Base-by-base conservation (phyloP, 2,113 vertebrate genomes). In the Dromiciops gliroides region DNA sequence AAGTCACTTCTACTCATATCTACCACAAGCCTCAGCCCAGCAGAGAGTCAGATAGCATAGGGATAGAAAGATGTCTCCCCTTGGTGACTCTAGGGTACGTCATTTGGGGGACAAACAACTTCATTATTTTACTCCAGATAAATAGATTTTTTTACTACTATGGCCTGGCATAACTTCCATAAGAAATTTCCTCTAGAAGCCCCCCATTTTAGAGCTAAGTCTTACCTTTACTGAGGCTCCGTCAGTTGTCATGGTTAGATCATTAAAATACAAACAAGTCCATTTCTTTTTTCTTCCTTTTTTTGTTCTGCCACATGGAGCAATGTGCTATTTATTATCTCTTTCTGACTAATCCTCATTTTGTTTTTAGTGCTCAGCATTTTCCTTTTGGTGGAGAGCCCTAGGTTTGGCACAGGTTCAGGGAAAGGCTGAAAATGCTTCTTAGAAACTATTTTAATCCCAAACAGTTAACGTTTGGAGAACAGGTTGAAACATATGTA, bases 371-470 rank as follows among this genome's bases (percentile, higher is more conserved):
- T 95, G 92, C 93, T 97, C 97, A 97, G 97, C 97, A 96, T 97
- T 97, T 97, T 98, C 96, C 95, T 98, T 98, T 97, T 93, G 95
- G 90, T 92, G 48, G 94, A 94, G 95, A 97, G 95, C 96, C 91
- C 28, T 24, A 90, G 89, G 90, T 93, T 94, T 98, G 98, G 97
- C 97, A 97, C 90, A 48, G 94, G 91, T 97, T 97, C 97, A 98
- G 97, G 98, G 91, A 90, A 94, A 97, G 95, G 67, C 93, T 97
- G 96, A 94, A 97, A 96, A 97, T 95, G 90, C 89, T 97, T 95
- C 94, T 93, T 94, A 93, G 96, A 96, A 97, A 97, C 97, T 97
- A 97, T 98, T 97, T 98, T 97, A 98, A 97, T 97, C 96, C 95
- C 95, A 97, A 97, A 96, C 96, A 97, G 95, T 96, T 97, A 94